Percentiles rank a stretch among this genome's conserved stretches.
Evolutionary conservation across 2,888 invertebrate species (phyloP).

Genomic region (Gandaritis pyraliata): DNA sequence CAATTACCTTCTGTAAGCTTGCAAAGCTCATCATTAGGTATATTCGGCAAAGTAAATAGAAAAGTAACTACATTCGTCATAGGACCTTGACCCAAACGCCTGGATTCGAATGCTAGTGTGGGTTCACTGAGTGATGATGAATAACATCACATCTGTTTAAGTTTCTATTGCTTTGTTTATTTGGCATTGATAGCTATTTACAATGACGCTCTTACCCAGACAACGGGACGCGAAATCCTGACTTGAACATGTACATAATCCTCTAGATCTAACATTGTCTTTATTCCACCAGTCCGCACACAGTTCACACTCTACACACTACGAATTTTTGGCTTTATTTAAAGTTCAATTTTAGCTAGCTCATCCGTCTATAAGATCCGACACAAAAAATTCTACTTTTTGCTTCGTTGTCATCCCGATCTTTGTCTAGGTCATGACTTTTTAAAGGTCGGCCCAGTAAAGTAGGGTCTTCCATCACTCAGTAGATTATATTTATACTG

Average conservation of each 20-base stretch:
- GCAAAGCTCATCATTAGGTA: slow-evolving; percentile 22
- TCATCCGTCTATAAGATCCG: neutral
- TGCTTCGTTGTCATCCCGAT: slow-evolving; percentile 34
- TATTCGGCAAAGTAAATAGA: slow-evolving; percentile 40
- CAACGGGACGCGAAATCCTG: no score
- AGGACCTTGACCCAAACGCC: slow-evolving; percentile 38
- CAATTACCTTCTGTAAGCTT: neutral
- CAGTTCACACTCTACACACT: no score
- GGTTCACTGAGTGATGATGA: slow-evolving; percentile 33
- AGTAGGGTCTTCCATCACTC: neutral
- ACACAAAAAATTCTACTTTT: slow-evolving; percentile 41
- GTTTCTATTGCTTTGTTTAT: neutral
- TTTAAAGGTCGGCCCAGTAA: slow-evolving; percentile 53
- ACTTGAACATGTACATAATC: no score
- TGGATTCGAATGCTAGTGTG: slow-evolving; percentile 29
- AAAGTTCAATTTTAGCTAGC: no score
- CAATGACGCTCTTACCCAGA: no score
- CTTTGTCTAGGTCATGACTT: slow-evolving; percentile 63
- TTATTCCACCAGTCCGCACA: no score
- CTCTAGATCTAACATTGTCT: no score
- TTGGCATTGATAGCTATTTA: no score
- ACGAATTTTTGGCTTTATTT: no score
- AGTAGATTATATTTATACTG: neutral
- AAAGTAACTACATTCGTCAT: slow-evolving; percentile 32
- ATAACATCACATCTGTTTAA: slow-evolving; percentile 15